Evolutionary conservation across 2,888 invertebrate species (phyloP), one percentile per base, ranked within the genome.

Genomic region (Bibio marci): DNA sequence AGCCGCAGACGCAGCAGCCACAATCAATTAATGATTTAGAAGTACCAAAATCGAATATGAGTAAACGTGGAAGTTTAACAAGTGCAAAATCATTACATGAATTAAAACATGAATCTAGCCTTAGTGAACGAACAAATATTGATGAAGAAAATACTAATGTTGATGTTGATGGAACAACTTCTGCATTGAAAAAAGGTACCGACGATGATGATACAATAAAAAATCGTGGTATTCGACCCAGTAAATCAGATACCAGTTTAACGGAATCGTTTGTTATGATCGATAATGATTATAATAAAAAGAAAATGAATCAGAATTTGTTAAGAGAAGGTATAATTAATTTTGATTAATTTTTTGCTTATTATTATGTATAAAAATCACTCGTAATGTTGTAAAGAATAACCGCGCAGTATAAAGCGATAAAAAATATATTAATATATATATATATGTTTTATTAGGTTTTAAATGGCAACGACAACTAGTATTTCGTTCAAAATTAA

Each of bases 401-500:
- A n/a, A n/a, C n/a, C n/a, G n/a, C n/a, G n/a, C n/a, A n/a, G n/a
- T n/a, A n/a, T n/a, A n/a, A n/a, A n/a, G n/a, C n/a, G 11, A 26
- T 19, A 12, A 25, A 41, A 31, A n/a, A n/a, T n/a, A n/a, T n/a
- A n/a, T 30, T 26, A 12, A 45, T 59, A 56, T 47, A 46, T 52
- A 30, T 47, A 63, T 6, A 5, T 26, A 5, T 15, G 14, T 22
- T 37, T 17, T 11, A 30, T n/a, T 17, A 72, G 79, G 85, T 38
- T 82, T 85, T 56, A 77, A 76, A 51, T 95, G 95, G 95, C 79
- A 80, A 58, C 74, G 90, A 41, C 90, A 92, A 54, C 66, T 95
- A 47, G 79, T 91, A 43, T 86, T 92, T 56, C 75, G 92, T 53
- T 91, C 90, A 56, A 92, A 94, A 66, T 65, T 97, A 49, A 95